Evolutionary conservation across 2,113 vertebrate species (phyloP).

Genomic region (Gymnogyps californianus): DNA sequence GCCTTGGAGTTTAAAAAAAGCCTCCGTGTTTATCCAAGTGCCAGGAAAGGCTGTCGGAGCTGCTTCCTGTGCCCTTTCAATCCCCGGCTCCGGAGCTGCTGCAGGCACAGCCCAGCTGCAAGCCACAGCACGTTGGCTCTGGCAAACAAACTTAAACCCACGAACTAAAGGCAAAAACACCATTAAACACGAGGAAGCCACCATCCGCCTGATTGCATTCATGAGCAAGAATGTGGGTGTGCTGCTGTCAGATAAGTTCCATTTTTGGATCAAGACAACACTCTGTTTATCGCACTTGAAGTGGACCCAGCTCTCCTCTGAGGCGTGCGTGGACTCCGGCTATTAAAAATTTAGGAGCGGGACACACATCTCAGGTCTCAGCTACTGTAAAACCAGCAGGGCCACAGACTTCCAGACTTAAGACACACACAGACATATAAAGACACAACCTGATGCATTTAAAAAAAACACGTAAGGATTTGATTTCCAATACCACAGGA

Average conservation of each 20-base stretch:
- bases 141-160: neutral
- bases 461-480: fast-evolving
- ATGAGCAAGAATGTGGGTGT: neutral
- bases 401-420: neutral
- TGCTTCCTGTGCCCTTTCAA: neutral
- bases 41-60: neutral
- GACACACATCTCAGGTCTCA: neutral
- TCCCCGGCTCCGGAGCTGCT: fast-evolving
- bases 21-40: neutral
- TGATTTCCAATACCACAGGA: neutral
- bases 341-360: neutral
- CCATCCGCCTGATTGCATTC: neutral
- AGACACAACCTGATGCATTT: neutral
- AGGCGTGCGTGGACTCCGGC: fast-evolving
- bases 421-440: neutral
- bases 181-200: neutral
- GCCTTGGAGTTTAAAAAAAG: neutral
- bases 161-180: neutral
- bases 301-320: fast-evolving
- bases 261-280: fast-evolving
- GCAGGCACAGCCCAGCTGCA: fast-evolving
- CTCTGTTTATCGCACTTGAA: neutral
- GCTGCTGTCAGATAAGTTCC: neutral
- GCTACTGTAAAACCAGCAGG: neutral
- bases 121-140: neutral